Base-by-base conservation (phyloP, 2,888 invertebrate genomes). In the Choristoneura rosaceana region DNA sequence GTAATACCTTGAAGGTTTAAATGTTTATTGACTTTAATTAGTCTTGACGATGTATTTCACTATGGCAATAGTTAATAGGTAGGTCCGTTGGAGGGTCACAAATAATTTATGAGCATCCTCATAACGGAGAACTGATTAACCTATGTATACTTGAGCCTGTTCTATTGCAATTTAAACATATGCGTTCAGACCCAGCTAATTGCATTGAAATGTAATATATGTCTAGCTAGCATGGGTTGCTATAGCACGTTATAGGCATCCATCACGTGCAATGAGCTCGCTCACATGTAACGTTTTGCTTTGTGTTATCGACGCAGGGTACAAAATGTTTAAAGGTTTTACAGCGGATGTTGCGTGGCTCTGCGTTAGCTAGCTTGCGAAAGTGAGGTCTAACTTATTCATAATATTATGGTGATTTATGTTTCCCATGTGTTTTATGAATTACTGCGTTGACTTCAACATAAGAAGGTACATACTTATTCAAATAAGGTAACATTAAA, bases 321-420 rank as follows among this genome's bases (percentile, higher is more conserved):
- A 58, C 17, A 64, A n/a, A 41, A 64, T 59, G 50, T 50, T 60
- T 59, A n/a, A 2, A 45, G 12, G 9, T 14, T 41, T 67, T 17
- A 52, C 68, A 69, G 67, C 71, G 73, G 73, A 73, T 73, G 60
- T 73, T 73, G 71, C 67, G 38, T 55, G 61, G 65, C 25, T 34
- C 68, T 43, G 47, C 17, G 68, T 67, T 60, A 52, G 63, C 59
- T 34, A 15, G 58, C 65, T 71, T 73, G 73, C 68, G 73, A 73
- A 73, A 73, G 73, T 69, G 73, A 69, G 52, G 68, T 73, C 60
- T 63, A 64, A 73, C 68, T 73, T 69, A 64, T 59, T 69, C 69
- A 73, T 68, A 47, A 47, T 47, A 52, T 55, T 55, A 55, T 12
- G 59, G 73, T 69, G 68, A 73, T 69, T 73, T 73, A 73, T 73